Evolutionary conservation across 2,888 invertebrate species (phyloP), one percentile per base, ranked within the genome.

Genomic region (Catocala sponsa): DNA sequence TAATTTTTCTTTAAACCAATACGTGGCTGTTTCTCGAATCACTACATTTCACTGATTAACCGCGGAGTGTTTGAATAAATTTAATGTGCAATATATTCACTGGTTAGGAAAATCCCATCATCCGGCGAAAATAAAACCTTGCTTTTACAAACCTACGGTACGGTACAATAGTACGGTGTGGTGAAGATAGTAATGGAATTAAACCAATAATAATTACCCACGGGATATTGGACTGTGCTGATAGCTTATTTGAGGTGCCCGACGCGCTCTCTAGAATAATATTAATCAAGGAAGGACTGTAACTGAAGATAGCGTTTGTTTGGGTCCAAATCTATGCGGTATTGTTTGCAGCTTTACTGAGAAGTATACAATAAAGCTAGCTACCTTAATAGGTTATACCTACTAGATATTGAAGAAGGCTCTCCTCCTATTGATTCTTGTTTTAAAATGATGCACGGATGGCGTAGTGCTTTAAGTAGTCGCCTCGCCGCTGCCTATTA

Each of bases 11-110:
- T 2, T 25, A 42, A 6, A 61, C 41, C 15, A 43, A 60, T 52
- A 11, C 41, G 38, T 42, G 41, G 10, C 35, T 47, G 41, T 48
- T 53, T 63, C 46, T 48, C 63, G 53, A 46, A 42, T 55, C 59
- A 53, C 43, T 66, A 56, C 55, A 60, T 68, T 68, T 48, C 25
- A 58, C 60, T 63, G 59, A 60, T 60, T 46, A 54, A 42, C 50
- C 44, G 6, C 9, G 48, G 35, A 58, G 50, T 60, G 59, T 59
- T 55, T 51, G 10, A 47, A 47, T 50, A 68, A 68, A n/a, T n/a
- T n/a, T n/a, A n/a, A 59, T 38, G 57, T 43, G 43, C 52, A 56
- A 54, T 51, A 65, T 55, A 65, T 72, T 61, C 73, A 73, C 60
- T 72, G 73, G 56, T 43, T 65, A 65, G 60, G 65, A 72, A 70